Evolutionary conservation across 1,140 invertebrate genomes (phyloP).

Genomic region (Drosophila novamexicana): DNA sequence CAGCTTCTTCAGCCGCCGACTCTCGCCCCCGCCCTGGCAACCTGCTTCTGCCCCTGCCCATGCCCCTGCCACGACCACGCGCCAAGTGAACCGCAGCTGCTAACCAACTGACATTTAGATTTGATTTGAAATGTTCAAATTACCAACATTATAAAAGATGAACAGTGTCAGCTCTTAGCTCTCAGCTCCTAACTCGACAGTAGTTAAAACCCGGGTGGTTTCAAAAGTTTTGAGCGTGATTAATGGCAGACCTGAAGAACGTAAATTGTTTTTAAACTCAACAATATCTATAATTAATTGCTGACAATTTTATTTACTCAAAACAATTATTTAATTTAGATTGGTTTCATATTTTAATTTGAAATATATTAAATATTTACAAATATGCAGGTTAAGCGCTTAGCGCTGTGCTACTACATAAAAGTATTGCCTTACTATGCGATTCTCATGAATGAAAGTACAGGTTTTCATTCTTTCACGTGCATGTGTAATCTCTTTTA

Average conservation of each 20-base stretch:
- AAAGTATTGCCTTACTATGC: neutral
- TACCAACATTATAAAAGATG: slow-evolving; percentile 81
- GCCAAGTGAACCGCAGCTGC: slow-evolving; percentile 65
- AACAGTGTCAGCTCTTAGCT: slow-evolving; percentile 52
- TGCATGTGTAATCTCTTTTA: too few relatives aligned
- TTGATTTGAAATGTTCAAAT: slow-evolving; percentile 82
- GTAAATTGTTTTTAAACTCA: too few relatives aligned
- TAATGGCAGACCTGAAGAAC: slow-evolving; percentile 5
- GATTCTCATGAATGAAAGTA: neutral
- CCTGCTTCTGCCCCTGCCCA: neutral
- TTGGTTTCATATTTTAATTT: too few relatives aligned
- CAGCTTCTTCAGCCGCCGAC: slow-evolving; percentile 32
- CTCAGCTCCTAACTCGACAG: slow-evolving; percentile 5
- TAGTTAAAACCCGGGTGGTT: slow-evolving; percentile 9
- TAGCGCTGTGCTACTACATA: too few relatives aligned
- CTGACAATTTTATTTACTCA: too few relatives aligned
- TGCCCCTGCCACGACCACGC: neutral
- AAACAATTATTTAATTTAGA: too few relatives aligned
- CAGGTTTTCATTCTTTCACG: too few relatives aligned
- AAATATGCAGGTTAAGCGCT: too few relatives aligned
- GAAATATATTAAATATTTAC: too few relatives aligned
- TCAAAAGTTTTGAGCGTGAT: slow-evolving; percentile 5
- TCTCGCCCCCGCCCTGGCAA: neutral
- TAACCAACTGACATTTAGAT: slow-evolving; percentile 81
- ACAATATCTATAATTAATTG: too few relatives aligned